Evolutionary conservation across 2,797 vertebrate species (phyloP).

Genomic region (Sebastes aleutianus): DNA sequence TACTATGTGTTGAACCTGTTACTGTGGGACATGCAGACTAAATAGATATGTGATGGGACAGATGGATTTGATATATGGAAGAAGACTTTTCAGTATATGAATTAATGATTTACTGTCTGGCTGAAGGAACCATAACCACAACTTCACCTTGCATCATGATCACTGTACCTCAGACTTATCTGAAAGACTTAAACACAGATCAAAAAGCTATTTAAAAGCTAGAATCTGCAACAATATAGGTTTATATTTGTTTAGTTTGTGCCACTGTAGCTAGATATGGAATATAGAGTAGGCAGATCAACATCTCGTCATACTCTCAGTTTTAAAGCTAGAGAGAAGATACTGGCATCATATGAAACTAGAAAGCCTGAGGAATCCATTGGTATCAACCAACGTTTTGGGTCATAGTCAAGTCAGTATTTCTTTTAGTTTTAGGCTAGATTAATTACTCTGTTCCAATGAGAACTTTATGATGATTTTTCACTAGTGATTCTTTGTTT

Average conservation of each 20-base stretch:
- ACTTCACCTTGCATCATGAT: background rate
- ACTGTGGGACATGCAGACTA: slow-evolving; percentile 9
- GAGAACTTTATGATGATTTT: background rate
- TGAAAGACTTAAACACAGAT: background rate
- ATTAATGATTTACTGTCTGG: slow-evolving; percentile 11
- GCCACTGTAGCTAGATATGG: background rate
- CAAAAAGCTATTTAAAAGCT: background rate
- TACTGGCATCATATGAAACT: too few relatives aligned
- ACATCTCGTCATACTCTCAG: background rate
- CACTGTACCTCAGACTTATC: background rate
- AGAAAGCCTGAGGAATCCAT: too few relatives aligned
- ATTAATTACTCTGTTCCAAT: too few relatives aligned
- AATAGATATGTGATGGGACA: slow-evolving; percentile 2
- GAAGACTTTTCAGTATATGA: background rate
- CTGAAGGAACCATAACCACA: background rate
- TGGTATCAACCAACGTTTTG: too few relatives aligned
- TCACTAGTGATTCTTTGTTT: too few relatives aligned
- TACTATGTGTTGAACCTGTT: background rate
- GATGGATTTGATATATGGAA: slow-evolving; percentile 6
- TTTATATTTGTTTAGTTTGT: background rate
- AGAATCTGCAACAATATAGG: background rate
- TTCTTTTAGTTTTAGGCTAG: too few relatives aligned
- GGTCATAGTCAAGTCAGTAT: too few relatives aligned
- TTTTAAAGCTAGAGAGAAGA: too few relatives aligned
- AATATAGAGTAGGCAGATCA: background rate